Evolutionary conservation across 2,797 vertebrate species (phyloP), one percentile per base, ranked within the genome.

Genomic region (Mus spretus): DNA sequence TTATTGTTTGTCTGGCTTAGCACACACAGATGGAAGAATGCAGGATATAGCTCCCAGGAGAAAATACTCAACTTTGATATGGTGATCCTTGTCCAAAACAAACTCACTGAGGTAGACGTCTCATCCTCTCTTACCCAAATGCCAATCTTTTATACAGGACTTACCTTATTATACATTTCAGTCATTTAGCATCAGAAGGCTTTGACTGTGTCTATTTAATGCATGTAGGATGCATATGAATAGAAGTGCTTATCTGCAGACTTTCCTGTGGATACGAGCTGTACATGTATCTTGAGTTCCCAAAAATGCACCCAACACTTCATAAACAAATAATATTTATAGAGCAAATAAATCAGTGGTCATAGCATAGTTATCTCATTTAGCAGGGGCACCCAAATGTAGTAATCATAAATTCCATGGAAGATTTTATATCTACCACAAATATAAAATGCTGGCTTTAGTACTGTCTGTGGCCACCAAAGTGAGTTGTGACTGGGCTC

Each of bases 291-390:
- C 15, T 15, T 89, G 20, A 93, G 74, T 59, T 83, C 24, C 31
- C 55, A 2, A 80, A 47, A 40, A 67, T 40, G 34, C 75, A 19
- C 44, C 57, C 70, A n/a, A 65, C n/a, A 63, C 78, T 80, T 61
- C 6, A 47, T 79, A 72, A 53, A 80, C 34, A 50, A 20, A 67
- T 57, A 72, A 78, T 95, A 61, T 85, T 70, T 95, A 65, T 61
- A 87, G 65, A 96, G 40, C 15, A 91, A 82, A 91, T 77, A 89
- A 79, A 57, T 92, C 74, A 65, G 37, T 86, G 37, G 34, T 90
- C 61, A 79, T 59, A 86, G 37, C 92, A 22, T 3, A 3, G 75
- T 79, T 88, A 85, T 91, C n/a, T 26, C 47, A 53, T 67, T 90
- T 59, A 63, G 26, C 59, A 89, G 83, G 80, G 53, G 37, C 57